phyloP scores from a whole-genome alignment of 2,113 vertebrate genomes.

The Prunella fulvescens region DNA sequence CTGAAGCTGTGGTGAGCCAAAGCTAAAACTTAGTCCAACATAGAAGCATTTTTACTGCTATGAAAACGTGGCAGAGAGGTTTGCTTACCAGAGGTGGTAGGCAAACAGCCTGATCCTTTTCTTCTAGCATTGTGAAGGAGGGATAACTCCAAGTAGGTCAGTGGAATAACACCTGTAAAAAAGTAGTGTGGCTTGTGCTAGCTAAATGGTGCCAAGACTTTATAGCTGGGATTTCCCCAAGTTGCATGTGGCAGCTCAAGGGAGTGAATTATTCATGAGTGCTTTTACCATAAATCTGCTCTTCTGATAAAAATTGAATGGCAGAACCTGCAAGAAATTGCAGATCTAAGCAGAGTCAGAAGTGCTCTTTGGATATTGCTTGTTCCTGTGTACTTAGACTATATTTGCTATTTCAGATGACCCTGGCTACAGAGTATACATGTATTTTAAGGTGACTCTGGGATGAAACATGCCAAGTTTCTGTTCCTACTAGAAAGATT shows the following conservation, averaged over 20 bases:
- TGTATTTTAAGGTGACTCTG: neutral
- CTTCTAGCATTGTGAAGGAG: neutral
- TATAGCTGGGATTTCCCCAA: slow-evolving; percentile 34
- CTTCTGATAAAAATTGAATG: slow-evolving; percentile 10
- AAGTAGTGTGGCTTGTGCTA: neutral
- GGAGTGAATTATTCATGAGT: slow-evolving; percentile 46
- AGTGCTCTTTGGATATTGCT: neutral
- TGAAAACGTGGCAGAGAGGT: neutral
- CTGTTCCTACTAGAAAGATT: neutral
- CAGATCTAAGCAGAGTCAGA: neutral
- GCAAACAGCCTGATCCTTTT: neutral
- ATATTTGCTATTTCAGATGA: neutral
- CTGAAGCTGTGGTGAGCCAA: neutral
- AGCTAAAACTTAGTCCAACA: neutral
- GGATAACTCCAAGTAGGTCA: slow-evolving; percentile 45
- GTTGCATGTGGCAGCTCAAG: neutral
- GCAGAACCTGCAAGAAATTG: slow-evolving; percentile 15
- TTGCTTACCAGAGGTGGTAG: neutral
- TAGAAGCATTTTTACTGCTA: neutral
- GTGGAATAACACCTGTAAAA: slow-evolving; percentile 36
- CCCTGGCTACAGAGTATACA: neutral
- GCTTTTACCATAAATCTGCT: slow-evolving; percentile 24
- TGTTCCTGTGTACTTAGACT: neutral
- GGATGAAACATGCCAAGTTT: neutral
- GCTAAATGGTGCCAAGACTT: slow-evolving; percentile 20